Conservation (phyloP, 2,888 invertebrate genomes). For the Crepidodera aurea region DNA sequence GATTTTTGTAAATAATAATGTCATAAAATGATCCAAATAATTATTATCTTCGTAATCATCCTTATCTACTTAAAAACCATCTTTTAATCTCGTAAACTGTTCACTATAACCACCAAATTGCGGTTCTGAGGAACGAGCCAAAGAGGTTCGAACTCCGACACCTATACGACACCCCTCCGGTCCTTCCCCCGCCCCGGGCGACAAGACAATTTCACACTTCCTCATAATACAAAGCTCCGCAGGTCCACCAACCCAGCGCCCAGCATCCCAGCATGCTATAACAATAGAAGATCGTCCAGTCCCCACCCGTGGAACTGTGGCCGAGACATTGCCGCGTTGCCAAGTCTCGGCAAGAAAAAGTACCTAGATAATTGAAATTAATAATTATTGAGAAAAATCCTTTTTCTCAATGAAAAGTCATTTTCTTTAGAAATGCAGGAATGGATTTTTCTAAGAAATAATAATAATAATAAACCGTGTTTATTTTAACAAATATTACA, state of each 20-base stretch:
- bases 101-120: background rate
- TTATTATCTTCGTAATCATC: too few relatives aligned
- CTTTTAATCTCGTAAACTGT: too few relatives aligned
- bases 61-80: too few relatives aligned
- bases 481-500: too few relatives aligned
- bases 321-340: constrained; percentile 24
- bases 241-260: too few relatives aligned
- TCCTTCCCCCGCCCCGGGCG: background rate
- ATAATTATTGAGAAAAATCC: background rate
- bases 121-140: background rate
- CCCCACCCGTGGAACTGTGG: constrained; percentile 48
- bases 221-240: constrained; percentile 29
- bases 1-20: too few relatives aligned
- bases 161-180: background rate
- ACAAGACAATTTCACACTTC: constrained; percentile 38
- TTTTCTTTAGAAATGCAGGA: background rate
- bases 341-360: background rate
- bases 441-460: too few relatives aligned
- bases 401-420: background rate
- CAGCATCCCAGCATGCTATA: constrained; percentile 42
- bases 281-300: constrained; percentile 50
- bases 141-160: constrained; percentile 21
- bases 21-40: too few relatives aligned
- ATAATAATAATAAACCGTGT: too few relatives aligned
- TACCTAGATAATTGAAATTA: too few relatives aligned